phyloP scores from a whole-genome alignment of 1,140 invertebrate genomes.

The Paracyclopina nana region DNA sequence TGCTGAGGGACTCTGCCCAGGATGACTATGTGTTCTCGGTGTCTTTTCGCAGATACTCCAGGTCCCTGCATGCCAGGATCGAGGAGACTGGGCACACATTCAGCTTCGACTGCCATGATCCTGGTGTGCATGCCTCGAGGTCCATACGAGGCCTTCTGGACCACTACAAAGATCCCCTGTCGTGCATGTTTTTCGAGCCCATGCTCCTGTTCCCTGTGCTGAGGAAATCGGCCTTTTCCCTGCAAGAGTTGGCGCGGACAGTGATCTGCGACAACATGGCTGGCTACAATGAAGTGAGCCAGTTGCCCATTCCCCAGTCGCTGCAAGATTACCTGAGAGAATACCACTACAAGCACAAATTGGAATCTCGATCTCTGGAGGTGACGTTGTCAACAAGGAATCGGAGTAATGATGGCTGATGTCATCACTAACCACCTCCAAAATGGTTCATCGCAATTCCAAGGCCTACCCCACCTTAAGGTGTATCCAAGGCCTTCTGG shows the following conservation, averaged over 20 bases:
- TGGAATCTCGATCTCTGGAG: too few species aligned
- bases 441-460: too few species aligned
- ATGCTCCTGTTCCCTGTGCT: conserved; percentile 82
- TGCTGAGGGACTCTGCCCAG: conserved; percentile 84
- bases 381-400: too few species aligned
- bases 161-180: conserved; percentile 91
- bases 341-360: too few species aligned
- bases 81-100: conserved; percentile 93
- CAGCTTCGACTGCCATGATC: conserved; percentile 91
- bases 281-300: conserved; percentile 23
- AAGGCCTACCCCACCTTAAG: too few species aligned
- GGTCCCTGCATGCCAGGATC: conserved; percentile 84
- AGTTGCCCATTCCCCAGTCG: not conserved
- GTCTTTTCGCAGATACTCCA: conserved; percentile 80
- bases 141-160: conserved; percentile 77
- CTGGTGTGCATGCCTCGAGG: conserved; percentile 69
- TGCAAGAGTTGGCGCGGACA: conserved; percentile 79
- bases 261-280: conserved; percentile 66
- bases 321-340: not conserved
- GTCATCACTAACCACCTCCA: too few species aligned
- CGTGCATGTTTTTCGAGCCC: conserved; percentile 97
- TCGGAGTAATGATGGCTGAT: too few species aligned
- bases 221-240: conserved; percentile 59
- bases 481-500: conserved; percentile 69
- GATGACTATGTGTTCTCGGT: conserved; percentile 95